Evolutionary conservation across 2,888 invertebrate species (phyloP), one percentile per base, ranked within the genome.

Genomic region (Orchestes rusci): DNA sequence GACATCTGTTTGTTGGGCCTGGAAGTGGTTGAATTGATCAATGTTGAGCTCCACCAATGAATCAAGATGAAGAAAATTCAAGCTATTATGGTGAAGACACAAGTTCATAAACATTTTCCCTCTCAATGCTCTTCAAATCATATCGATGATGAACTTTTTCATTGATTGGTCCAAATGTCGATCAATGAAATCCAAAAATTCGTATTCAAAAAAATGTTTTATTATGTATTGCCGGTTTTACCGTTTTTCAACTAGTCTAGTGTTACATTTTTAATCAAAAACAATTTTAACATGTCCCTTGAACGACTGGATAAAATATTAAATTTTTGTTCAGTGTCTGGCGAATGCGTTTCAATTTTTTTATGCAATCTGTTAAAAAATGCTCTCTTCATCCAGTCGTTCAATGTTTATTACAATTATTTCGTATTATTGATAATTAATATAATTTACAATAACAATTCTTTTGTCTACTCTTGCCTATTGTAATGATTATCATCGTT

Each of bases 401-500:
- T 33, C 12, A 30, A 31, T 43, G 30, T 15, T 38, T 34, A 43
- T 30, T 39, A 37, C 31, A 40, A 39, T 33, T 43, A 35, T 45
- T 45, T 43, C 3, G 16, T 30, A 2, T 16, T 44, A 44, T 38
- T 42, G 23, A 16, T 46, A 46, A 49, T 49, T 49, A 49, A 49
- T 49, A 49, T 49, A 49, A 49, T 49, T 49, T 50, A 50, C 45
- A 45, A 7, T 50, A 45, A 50, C 45, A 45, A 47, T 39, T 16
- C 17, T 17, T 39, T 38, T 43, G 19, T 23, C 37, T 42, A 47
- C 36, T 50, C 19, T 45, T 42, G 42, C 45, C 50, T 50, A 50
- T 50, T 50, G 50, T 50, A 50, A 43, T 50, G 50, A 50, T 50
- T 50, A 50, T 50, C 50, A 50, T 50, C 50, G 50, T 50, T 48